Base-by-base conservation (phyloP, 2,888 invertebrate species). In the Sesamia inferens region DNA sequence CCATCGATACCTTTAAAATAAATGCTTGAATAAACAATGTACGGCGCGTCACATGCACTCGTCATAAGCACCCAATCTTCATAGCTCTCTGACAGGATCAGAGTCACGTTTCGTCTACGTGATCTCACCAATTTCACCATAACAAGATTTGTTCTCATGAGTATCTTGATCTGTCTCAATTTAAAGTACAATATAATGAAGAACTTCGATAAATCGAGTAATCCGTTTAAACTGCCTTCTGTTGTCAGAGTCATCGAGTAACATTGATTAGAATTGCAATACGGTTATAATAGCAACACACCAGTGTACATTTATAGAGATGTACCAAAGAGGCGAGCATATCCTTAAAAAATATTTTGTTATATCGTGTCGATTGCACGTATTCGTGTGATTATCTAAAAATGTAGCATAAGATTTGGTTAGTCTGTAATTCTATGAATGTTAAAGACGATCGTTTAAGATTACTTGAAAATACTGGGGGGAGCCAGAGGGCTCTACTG, bases 71-170 rank as follows among this genome's bases (percentile, higher is more conserved):
- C 90, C 88, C 88, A 90, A 92, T 92, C 90, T 91, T 82, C 76
- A 81, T 64, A 78, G 54, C 76, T 84, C 64, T 85, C 79, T 80
- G 94, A 95, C 94, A 91, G 75, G 87, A 94, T 93, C 94, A 78
- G 79, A 83, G 91, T 92, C 94, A 93, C 90, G 88, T 90, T 77
- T 82, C 76, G 77, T 86, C 88, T 94, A 96, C 96, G 96, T 96
- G 96, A 93, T 89, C 86, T 88, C 87, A 91, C 91, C 89, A 90
- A 91, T 90, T 92, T 89, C 87, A 88, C 90, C 89, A 90, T 96
- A 96, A 96, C 92, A 94, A 95, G 94, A 90, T 88, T 90, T 88
- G 93, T 96, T 96, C 96, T 92, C 96, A 96, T 95, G 95, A 90
- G 79, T 87, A 87, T 87, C 85, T 86, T 78, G 81, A 87, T 87